Evolutionary conservation across 2,797 vertebrate species (phyloP), one percentile per base, ranked within the genome.

Genomic region (Meda fulgida): DNA sequence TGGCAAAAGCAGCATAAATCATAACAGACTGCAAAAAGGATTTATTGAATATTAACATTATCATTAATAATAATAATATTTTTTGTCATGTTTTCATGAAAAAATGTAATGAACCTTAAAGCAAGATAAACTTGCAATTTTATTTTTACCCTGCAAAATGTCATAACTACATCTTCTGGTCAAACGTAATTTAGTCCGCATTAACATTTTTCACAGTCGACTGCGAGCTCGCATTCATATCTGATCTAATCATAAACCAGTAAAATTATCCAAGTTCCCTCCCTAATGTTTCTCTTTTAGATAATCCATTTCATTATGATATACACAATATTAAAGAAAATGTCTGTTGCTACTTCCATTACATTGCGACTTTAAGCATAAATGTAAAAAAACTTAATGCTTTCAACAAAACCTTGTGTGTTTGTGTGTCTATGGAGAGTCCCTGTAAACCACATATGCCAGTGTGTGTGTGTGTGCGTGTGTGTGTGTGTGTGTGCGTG

Each of bases 401-500:
- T 26, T 60, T n/a, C n/a, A 60, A 26, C 55, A 60, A 5, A 13
- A 60, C 18, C 18, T 73, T 72, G 71, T 84, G 77, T 84, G 75
- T 77, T 81, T 87, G 84, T 80, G 76, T 40, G 40, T 83, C 83
- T 40, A 10, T 40, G 40, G 9, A 10, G 9, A 40, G 40, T 40
- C 9, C 9, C 9, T 40, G 9, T 40, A 40, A 40, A 40, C 2
- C 9, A 40, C 9, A 40, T 40, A 40, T 40, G 40, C 40, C 40
- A 10, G 55, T 86, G 78, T n/a, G 73, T 89, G 90, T 89, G 72
- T 78, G 71, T n/a, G 34, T 36, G 34, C 4, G 11, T 72, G 71
- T 84, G 84, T 80, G 78, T 46, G 48, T 83, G 83, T 43, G 48
- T 86, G 81, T 23, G 84, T 40, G 55, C 84, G 77, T 69, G 71